Evolutionary conservation across 1,140 invertebrate genomes (phyloP).

Genomic region (Acromyrmex heyeri): DNA sequence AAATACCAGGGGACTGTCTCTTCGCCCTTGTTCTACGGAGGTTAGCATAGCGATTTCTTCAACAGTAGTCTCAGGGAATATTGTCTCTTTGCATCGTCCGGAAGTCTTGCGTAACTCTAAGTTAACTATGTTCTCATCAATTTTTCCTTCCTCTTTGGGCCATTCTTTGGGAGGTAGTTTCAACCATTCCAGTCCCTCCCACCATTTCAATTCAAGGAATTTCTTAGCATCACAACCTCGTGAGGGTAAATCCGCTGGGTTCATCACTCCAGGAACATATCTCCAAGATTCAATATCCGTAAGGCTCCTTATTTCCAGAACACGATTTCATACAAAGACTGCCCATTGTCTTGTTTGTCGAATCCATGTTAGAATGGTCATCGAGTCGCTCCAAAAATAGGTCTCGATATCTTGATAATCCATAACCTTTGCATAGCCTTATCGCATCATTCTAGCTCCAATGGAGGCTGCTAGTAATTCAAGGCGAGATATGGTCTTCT

Average conservation of each 20-base stretch:
- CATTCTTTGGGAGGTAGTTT: conserved; percentile 56
- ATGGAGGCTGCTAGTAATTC: not conserved
- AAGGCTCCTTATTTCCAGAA: conserved; percentile 48
- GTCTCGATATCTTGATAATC: not conserved
- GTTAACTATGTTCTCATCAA: conserved; percentile 57
- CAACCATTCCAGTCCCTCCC: conserved; percentile 79
- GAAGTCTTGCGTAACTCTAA: conserved; percentile 32
- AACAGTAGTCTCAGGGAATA: no score
- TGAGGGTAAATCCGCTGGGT: conserved; percentile 60
- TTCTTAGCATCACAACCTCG: conserved; percentile 73
- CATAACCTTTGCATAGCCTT: not conserved
- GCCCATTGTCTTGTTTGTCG: not conserved
- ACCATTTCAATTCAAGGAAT: conserved; percentile 71
- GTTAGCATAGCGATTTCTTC: no score
- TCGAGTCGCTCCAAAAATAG: conserved; percentile 62
- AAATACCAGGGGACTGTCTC: no score
- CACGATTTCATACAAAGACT: conserved; percentile 54
- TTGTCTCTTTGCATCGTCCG: no score
- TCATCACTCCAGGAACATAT: conserved; percentile 63
- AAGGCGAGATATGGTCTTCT: not conserved
- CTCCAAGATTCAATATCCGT: conserved; percentile 47
- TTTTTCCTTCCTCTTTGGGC: conserved; percentile 53
- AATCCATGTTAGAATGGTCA: conserved; percentile 57
- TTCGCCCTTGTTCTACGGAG: no score
- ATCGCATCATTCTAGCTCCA: not conserved